Base-by-base conservation (phyloP, 1,140 invertebrate genomes). In the Periplaneta americana region DNA sequence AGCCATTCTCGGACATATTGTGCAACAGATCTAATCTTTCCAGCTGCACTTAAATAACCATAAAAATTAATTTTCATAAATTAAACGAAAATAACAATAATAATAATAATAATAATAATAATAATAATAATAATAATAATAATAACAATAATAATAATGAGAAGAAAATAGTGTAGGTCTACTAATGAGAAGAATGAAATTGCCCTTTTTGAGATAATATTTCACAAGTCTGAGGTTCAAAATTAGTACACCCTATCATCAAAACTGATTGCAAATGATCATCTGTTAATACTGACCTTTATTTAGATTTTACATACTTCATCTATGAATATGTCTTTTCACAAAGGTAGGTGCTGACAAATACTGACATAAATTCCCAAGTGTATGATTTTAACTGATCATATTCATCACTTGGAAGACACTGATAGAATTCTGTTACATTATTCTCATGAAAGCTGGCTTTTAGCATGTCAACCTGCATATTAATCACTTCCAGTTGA, bases 291-390 rank as follows among this genome's bases (percentile, higher is more conserved):
- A 22, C 10, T 79, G 81, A 79, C 34, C 35, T 79, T 75, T 82
- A 66, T 79, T 79, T n/a, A 76, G 77, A 74, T 79, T 79, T 82
- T 57, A 36, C 13, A 57, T 79, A 34, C 33, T 82, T 82, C 75
- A 75, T 76, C 31, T 82, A 48, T 75, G 81, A 74, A 79, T 57
- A 82, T 66, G 81, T 57, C 81, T 39, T 79, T 82, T 82, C 57
- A 79, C 35, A 79, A 35, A 39, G 2, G 37, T 36, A 81, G 34
- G 75, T 81, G 39, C 80, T 77, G 31, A 34, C 11, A 81, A 81
- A 81, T 57, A 81, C 80, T 77, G 35, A 81, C 35, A 77, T 77
- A 37, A 81, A 81, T 37, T 33, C 36, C 32, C 48, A 28, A 4
- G 80, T 74, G 2, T 82, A 79, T 34, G 76, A 82, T 74, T 66